Evolutionary conservation across 1,140 invertebrate species (phyloP), one percentile per base, ranked within the genome.

Genomic region (Drosophila subobscura): DNA sequence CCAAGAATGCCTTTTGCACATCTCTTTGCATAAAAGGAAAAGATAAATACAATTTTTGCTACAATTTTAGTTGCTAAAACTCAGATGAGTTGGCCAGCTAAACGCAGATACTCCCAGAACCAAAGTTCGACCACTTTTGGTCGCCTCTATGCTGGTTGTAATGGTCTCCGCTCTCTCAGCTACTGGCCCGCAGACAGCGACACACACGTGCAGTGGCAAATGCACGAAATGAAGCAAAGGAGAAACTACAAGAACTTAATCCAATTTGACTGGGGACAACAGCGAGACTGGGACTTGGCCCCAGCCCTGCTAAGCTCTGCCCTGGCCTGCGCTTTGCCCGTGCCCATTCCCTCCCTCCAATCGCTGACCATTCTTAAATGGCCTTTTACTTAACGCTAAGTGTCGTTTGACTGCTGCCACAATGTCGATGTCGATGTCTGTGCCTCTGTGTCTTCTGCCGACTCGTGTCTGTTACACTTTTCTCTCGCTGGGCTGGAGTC

Each of bases 301-400:
- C 44, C 22, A n/a, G 25, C 45, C 29, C 23, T 8, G 29, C 14
- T 6, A 7, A 7, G 10, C 40, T 5, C 29, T 14, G 46, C 7
- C 23, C 23, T 33, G 8, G 6, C 7, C 10, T 22, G 10, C 8
- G 14, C 14, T 1, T 12, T 23, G 5, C 22, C 40, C 40, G 44
- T 58, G 63, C 45, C 27, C 16, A n/a, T 20, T 20, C 16, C 16
- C 16, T 20, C 0, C n/a, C 10, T 1, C 64, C 67, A 40, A 29
- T 44, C 22, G 46, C 40, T 60, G 77, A 41, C 41, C 65, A 70
- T 52, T 86, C 81, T 86, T 86, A 86, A 86, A 88, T 86, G 81
- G 73, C 83, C 61, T 86, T 86, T 86, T 88, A 77, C 72, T 86
- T 86, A 86, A 86, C 77, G 61, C 81, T 67, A 86, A 81, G 70